Evolutionary conservation across 2,113 vertebrate species (phyloP).

Genomic region (Cavia porcellus): DNA sequence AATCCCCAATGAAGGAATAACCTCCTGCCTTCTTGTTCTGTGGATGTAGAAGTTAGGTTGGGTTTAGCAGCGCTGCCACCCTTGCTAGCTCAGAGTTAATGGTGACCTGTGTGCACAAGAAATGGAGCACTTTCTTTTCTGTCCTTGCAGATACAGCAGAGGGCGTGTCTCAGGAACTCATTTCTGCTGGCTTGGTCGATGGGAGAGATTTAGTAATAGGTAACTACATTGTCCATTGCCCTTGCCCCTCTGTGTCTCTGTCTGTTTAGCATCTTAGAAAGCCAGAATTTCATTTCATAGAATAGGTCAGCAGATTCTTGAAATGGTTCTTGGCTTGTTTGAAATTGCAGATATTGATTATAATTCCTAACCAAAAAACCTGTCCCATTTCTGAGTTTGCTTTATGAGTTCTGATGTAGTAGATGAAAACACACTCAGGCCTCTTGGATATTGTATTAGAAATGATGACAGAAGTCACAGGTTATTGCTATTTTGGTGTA

Average conservation of each 20-base stretch:
- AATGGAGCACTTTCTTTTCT: conserved; percentile 8
- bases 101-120: not conserved
- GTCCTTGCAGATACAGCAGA: conserved; percentile 95
- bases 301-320: not conserved
- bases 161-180: conserved; percentile 98
- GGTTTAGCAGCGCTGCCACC: not conserved
- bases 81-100: not conserved
- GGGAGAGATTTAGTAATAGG: conserved; percentile 98
- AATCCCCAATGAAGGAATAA: not conserved
- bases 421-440: not conserved
- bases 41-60: not conserved
- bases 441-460: not conserved
- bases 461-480: not conserved
- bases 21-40: not conserved
- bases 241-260: not conserved
- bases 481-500: not conserved
- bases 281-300: not conserved
- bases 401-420: not conserved
- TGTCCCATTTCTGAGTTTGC: not conserved
- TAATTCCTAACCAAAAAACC: not conserved
- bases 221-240: conserved; percentile 80
- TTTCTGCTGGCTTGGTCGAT: conserved; percentile 98
- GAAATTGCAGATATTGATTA: not conserved
- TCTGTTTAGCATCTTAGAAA: not conserved
- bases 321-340: conserved; percentile 15